Conservation (phyloP, 2,113 vertebrate species). For the human region GRCh38 chrX:138683001-138683500, state of each 20-base stretch:
- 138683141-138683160: slow-evolving; percentile 2
- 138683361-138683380: slow-evolving; percentile 76
- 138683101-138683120: neutral
- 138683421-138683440: neutral
- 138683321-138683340: neutral
- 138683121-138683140: slow-evolving; percentile 3
- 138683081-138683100: neutral
- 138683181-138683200: neutral
- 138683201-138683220: slow-evolving; percentile 37
- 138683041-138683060: neutral
- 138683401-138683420: no score
- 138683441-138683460: slow-evolving; percentile 63
- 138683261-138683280: neutral
- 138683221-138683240: slow-evolving; percentile 47
- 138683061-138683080: neutral
- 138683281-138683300: neutral
- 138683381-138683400: neutral
- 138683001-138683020: slow-evolving; percentile 41
- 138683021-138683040: neutral
- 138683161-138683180: slow-evolving; percentile 37
- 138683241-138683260: neutral
- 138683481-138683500: slow-evolving; percentile 56
- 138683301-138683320: neutral
- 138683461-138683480: slow-evolving; percentile 52
- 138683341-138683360: neutral